Evolutionary conservation across 2,888 invertebrate species (phyloP).

Genomic region (Andrena hattorfiana): DNA sequence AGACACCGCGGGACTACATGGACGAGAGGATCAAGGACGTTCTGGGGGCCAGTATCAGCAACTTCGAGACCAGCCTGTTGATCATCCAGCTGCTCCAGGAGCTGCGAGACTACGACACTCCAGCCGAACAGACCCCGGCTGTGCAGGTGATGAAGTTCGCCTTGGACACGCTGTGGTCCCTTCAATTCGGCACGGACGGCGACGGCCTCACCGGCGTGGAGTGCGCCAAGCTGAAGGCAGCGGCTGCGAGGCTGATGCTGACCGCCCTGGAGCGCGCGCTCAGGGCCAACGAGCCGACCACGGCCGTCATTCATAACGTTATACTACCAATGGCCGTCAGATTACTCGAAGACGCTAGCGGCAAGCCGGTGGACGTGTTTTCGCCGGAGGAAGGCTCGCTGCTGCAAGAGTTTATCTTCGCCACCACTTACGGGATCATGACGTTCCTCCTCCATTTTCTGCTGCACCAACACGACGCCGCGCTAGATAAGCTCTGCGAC

Average conservation of each 20-base stretch:
- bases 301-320: constrained; percentile 87
- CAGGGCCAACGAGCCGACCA: constrained; percentile 86
- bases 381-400: constrained; percentile 85
- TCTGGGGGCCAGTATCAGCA: constrained; percentile 86
- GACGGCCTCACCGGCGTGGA: constrained; percentile 83
- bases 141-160: constrained; percentile 88
- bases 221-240: constrained; percentile 86
- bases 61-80: constrained; percentile 87
- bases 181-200: constrained; percentile 87
- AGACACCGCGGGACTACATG: constrained; percentile 86
- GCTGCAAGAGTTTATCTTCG: constrained; percentile 88
- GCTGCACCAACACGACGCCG: constrained; percentile 85
- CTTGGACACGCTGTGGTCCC: constrained; percentile 87
- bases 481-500: constrained; percentile 85
- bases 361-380: constrained; percentile 73
- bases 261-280: constrained; percentile 87
- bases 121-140: constrained; percentile 86
- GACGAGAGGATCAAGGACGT: constrained; percentile 86
- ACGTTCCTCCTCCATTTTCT: constrained; percentile 88
- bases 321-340: constrained; percentile 88
- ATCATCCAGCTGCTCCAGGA: constrained; percentile 87
- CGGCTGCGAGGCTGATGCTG: constrained; percentile 87
- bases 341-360: constrained; percentile 87
- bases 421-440: constrained; percentile 87
- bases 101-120: constrained; percentile 86